Percentiles rank a stretch among this genome's conserved stretches.
These are phyloP conservation scores for Catocala sponsa DNA, from an alignment of 2,888 invertebrate genomes.

Conservation along the genomic window DNA sequence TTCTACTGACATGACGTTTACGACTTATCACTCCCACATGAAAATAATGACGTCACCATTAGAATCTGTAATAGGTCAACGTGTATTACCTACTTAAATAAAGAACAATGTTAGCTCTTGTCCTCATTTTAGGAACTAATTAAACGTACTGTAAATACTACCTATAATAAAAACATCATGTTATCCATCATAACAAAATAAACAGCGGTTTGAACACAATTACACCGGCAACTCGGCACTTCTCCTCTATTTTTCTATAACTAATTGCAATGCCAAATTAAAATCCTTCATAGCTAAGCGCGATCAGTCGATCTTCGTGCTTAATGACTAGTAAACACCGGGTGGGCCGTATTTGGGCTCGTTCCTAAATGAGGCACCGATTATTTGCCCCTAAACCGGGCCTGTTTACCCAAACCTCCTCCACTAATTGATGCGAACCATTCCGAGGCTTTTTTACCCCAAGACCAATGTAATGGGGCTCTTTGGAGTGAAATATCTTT, in stretches of 20 bases:
- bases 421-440: slow-evolving; percentile 78
- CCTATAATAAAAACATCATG: too few species aligned
- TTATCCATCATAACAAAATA: too few species aligned
- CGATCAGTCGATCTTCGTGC: slow-evolving; percentile 63
- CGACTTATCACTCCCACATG: too few species aligned
- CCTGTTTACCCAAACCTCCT: slow-evolving; percentile 72
- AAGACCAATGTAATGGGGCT: slow-evolving; percentile 77
- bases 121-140: too few species aligned
- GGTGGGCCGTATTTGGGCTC: slow-evolving; percentile 57
- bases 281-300: slow-evolving; percentile 43
- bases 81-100: too few species aligned
- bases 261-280: slow-evolving; percentile 33
- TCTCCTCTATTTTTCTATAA: slow-evolving; percentile 23
- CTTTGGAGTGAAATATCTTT: slow-evolving; percentile 79
- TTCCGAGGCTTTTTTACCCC: slow-evolving; percentile 66
- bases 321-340: slow-evolving; percentile 81
- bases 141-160: too few species aligned
- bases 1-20: too few species aligned
- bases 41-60: too few species aligned
- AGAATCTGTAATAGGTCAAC: too few species aligned
- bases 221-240: background rate
- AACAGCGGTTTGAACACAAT: slow-evolving; percentile 6
- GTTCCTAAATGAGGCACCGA: slow-evolving; percentile 74
- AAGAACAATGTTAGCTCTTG: too few species aligned
- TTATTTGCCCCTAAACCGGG: slow-evolving; percentile 74